Percentiles rank a stretch among this genome's conserved stretches.
These are phyloP conservation scores for Thecocarcelia acutangulata DNA, from an alignment of 2,888 invertebrate genomes.

Conservation along the genomic window DNA sequence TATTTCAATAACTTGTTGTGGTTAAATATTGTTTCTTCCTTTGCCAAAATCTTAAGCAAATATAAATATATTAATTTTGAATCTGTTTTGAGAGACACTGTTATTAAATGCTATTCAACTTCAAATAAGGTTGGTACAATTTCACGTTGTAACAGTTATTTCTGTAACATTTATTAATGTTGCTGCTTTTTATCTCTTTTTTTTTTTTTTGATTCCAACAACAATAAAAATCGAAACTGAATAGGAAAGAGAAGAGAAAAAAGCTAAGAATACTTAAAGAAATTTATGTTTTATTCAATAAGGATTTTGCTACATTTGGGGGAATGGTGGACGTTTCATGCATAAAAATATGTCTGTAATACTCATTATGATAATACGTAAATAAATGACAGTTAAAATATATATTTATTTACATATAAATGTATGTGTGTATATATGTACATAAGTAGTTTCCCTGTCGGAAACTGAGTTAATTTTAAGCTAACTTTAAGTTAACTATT, in stretches of 20 bases:
- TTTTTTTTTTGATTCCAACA: slow-evolving; percentile 17
- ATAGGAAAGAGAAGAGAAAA: not conserved
- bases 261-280: not conserved
- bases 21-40: too few relatives aligned
- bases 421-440: not conserved
- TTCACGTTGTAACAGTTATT: slow-evolving; percentile 1
- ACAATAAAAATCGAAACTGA: slow-evolving; percentile 1
- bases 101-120: not conserved
- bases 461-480: too few relatives aligned
- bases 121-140: not conserved
- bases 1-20: too few relatives aligned
- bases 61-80: too few relatives aligned
- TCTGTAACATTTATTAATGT: slow-evolving; percentile 45
- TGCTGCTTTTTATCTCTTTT: slow-evolving; percentile 47
- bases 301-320: slow-evolving; percentile 4
- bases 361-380: slow-evolving; percentile 57
- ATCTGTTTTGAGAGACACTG: not conserved
- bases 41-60: too few relatives aligned
- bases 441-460: too few relatives aligned
- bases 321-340: slow-evolving; percentile 18
- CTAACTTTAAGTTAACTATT: too few relatives aligned
- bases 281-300: slow-evolving; percentile 9
- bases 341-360: slow-evolving; percentile 55
- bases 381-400: slow-evolving; percentile 56
- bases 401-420: not conserved